Base-by-base conservation (phyloP, 2,888 invertebrate species). In the Ommatoiulus sabulosus region DNA sequence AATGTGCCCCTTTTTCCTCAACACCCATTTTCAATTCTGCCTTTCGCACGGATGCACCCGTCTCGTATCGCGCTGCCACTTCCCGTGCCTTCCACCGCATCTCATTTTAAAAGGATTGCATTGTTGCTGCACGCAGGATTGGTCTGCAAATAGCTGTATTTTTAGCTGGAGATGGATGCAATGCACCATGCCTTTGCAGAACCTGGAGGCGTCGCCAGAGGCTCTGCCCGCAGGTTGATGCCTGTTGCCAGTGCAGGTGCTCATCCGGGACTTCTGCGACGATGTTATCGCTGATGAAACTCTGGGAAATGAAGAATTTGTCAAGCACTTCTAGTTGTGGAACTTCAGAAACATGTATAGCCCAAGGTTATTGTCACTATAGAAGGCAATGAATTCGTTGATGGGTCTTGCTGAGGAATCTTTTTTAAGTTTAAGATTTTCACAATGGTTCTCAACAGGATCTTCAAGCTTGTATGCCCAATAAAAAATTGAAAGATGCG, bases 1-100 rank as follows among this genome's bases (percentile, higher is more conserved):
- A 63, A 63, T 63, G 63, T 63, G 63, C 63, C 63, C 63, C 48
- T 48, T 63, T 63, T 63, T 63, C 35, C 63, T 63, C 20, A 63
- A 63, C 63, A 63, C 63, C 63, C 63, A 63, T 63, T 63, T 63
- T 63, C 63, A 63, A 63, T 63, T 63, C 20, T 63, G 20, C 6
- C 63, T 63, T 20, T 5, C 63, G 63, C 63, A 63, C 63, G 20
- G 20, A 63, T 63, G 63, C n/a, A 63, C 63, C 63, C n/a, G 20
- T n/a, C 63, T 63, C 20, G 15, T 63, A 20, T 52, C 52, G 52
- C 52, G 15, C 52, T 52, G 52, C 15, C 63, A 63, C 63, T 63
- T 63, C 20, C 35, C 35, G 35, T 63, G 48, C 48, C 48, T 12
- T 48, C 12, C 48, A 20, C 20, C 63, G 20, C 20, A 63, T 63